Percentiles rank a stretch among this genome's conserved stretches.
Evolutionary conservation across 1,140 invertebrate species (phyloP).

Genomic region (Sesamia nonagrioides): DNA sequence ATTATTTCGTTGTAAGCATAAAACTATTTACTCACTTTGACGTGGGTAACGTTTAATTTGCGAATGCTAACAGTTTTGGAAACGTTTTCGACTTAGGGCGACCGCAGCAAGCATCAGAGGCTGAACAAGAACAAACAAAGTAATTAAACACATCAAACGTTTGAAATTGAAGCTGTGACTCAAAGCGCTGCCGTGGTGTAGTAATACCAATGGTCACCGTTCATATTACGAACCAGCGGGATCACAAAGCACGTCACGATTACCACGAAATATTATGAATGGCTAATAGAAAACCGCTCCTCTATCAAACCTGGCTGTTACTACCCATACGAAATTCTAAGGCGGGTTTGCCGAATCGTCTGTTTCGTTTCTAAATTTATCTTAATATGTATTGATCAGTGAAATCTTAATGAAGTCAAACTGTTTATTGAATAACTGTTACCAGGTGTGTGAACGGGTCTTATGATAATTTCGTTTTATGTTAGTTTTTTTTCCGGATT

Average conservation of each 20-base stretch:
- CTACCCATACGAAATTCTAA: background rate
- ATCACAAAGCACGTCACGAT: slow-evolving; percentile 35
- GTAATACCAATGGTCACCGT: slow-evolving; percentile 30
- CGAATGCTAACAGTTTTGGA: slow-evolving; percentile 81
- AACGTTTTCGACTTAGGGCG: slow-evolving; percentile 81
- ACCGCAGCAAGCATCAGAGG: slow-evolving; percentile 79
- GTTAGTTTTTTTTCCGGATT: too few relatives aligned
- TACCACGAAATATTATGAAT: slow-evolving; percentile 13
- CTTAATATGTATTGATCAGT: too few relatives aligned
- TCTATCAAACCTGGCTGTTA: background rate
- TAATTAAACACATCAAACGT: slow-evolving; percentile 87
- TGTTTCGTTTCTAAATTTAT: too few relatives aligned
- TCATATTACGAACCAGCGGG: slow-evolving; percentile 12
- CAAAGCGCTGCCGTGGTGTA: slow-evolving; percentile 64
- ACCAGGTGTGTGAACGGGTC: too few relatives aligned
- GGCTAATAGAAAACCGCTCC: slow-evolving; percentile 27
- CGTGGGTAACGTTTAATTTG: slow-evolving; percentile 85
- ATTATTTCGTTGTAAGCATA: slow-evolving; percentile 79
- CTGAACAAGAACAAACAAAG: slow-evolving; percentile 85
- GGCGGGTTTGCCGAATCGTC: too few relatives aligned
- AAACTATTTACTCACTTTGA: slow-evolving; percentile 83
- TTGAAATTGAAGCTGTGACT: slow-evolving; percentile 81
- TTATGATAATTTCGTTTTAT: too few relatives aligned
- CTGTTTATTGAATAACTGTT: too few relatives aligned
- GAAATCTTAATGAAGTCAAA: too few relatives aligned